Percentiles rank a stretch among this genome's conserved stretches.
Conservation (phyloP, 2,113 vertebrate genomes). For the Numenius arquata region DNA sequence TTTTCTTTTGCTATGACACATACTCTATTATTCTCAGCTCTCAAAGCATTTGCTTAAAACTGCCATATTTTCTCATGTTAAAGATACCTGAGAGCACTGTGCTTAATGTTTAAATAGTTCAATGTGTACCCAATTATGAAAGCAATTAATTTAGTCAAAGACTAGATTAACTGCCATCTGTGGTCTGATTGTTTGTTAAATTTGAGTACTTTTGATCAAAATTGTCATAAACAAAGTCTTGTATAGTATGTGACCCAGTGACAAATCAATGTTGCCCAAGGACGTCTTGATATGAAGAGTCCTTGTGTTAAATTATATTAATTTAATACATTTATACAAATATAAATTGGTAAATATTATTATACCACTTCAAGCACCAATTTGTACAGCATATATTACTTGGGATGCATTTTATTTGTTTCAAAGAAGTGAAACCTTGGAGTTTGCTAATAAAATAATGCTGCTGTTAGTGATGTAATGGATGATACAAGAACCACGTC, state of each 20-base stretch:
- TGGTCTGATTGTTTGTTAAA: conserved; percentile 48
- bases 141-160: conserved; percentile 50
- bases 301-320: background rate
- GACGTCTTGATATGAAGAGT: background rate
- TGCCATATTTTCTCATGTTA: background rate
- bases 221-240: background rate
- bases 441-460: background rate
- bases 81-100: background rate
- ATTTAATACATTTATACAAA: background rate
- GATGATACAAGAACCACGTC: background rate
- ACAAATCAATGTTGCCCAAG: background rate
- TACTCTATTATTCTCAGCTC: background rate
- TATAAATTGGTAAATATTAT: background rate
- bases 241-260: background rate
- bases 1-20: background rate
- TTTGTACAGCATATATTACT: background rate
- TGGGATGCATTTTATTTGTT: background rate
- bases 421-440: background rate
- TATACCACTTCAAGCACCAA: background rate
- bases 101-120: conserved; percentile 44
- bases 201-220: conserved; percentile 40
- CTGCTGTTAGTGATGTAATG: background rate
- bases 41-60: background rate
- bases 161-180: conserved; percentile 54
- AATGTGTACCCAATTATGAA: conserved; percentile 52